These are phyloP conservation scores for Conger conger DNA, from an alignment of 2,113 vertebrate species.

Conservation along the genomic window DNA sequence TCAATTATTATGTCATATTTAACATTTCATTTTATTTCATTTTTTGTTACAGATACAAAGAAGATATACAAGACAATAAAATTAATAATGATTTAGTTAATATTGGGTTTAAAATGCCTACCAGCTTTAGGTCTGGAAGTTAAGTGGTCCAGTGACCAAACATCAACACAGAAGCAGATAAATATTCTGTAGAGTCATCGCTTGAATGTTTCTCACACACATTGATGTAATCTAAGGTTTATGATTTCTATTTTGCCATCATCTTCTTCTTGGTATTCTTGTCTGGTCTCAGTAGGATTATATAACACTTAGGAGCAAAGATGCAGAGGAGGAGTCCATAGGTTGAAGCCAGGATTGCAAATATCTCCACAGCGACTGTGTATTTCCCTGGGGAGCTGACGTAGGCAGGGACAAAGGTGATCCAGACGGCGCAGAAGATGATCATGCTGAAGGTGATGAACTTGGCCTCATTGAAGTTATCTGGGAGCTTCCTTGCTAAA, in stretches of 20 bases:
- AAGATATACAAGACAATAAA: not conserved
- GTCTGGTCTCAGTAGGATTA: constrained; percentile 51
- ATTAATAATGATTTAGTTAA: not conserved
- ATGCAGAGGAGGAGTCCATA: constrained; percentile 54
- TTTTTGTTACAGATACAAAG: not conserved
- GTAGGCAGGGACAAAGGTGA: constrained; percentile 47
- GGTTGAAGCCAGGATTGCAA: constrained; percentile 53
- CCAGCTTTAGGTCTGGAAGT: not conserved
- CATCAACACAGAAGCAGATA: not conserved
- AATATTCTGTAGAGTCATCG: not conserved
- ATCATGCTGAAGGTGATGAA: too few species aligned
- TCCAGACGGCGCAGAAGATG: too few species aligned
- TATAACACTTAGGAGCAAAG: constrained; percentile 51
- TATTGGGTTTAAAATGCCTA: not conserved
- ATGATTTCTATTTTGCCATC: constrained; percentile 40
- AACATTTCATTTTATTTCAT: not conserved
- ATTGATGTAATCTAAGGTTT: not conserved
- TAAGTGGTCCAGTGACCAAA: not conserved
- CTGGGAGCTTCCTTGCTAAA: constrained; percentile 48
- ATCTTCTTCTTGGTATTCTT: constrained; percentile 55
- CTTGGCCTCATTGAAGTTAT: too few species aligned
- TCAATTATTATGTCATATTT: not conserved
- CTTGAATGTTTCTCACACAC: not conserved
- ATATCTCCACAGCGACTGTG: constrained; percentile 50
- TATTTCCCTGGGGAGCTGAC: constrained; percentile 54